phyloP scores from a whole-genome alignment of 2,797 vertebrate genomes.

The Takifugu rubripes region DNA sequence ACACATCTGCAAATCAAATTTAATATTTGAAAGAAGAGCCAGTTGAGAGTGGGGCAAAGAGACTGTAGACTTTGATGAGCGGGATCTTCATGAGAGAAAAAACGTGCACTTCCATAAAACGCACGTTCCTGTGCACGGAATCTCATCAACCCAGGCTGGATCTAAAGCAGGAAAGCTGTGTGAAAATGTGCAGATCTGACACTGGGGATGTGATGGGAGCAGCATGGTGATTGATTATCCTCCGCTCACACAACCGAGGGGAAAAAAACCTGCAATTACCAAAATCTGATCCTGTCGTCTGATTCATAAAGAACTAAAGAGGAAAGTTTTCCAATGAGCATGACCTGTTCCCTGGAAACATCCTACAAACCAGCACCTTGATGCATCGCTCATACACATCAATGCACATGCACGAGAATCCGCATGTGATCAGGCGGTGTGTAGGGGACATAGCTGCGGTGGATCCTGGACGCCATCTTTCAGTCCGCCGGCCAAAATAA shows the following conservation, averaged over 20 bases:
- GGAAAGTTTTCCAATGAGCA: no score
- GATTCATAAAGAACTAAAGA: background rate
- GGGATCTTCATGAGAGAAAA: constrained; percentile 1
- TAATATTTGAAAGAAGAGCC: constrained; percentile 22
- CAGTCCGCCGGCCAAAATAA: no score
- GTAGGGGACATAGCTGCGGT: no score
- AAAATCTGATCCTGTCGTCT: constrained; percentile 5
- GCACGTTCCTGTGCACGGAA: background rate
- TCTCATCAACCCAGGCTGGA: constrained; percentile 12
- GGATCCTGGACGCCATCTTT: no score
- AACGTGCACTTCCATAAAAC: constrained; percentile 13
- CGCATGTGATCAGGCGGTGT: no score
- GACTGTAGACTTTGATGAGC: constrained; percentile 14
- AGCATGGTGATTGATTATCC: constrained; percentile 33
- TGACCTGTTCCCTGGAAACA: no score
- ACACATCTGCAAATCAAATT: constrained; percentile 10
- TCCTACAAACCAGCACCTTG: background rate
- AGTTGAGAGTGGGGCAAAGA: constrained; percentile 22
- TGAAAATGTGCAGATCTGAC: constrained; percentile 22
- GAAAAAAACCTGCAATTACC: background rate
- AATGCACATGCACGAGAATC: no score
- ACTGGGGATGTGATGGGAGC: constrained; percentile 13
- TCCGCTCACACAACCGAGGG: constrained; percentile 3
- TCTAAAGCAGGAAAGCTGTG: constrained; percentile 30
- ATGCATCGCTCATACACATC: no score